phyloP scores from a whole-genome alignment of 2,888 invertebrate species.

The Thumatha senex region DNA sequence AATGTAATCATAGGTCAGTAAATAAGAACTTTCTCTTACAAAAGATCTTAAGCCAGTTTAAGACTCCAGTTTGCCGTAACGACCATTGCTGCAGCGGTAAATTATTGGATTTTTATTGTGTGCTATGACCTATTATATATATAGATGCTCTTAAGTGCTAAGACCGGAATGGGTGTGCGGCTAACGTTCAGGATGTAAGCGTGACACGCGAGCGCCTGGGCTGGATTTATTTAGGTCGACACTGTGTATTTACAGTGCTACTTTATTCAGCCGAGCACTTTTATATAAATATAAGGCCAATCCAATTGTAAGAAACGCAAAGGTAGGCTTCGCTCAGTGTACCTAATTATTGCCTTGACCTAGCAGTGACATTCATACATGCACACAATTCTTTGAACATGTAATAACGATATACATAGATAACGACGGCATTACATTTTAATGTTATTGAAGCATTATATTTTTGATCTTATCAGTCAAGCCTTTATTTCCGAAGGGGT shows the following conservation, averaged over 20 bases:
- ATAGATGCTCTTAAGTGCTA: too few species aligned
- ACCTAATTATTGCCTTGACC: not conserved
- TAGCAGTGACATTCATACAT: not conserved
- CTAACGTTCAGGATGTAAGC: conserved; percentile 20
- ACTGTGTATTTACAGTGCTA: conserved; percentile 22
- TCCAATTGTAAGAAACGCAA: not conserved
- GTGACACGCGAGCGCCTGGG: conserved; percentile 28
- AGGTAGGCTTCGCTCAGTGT: not conserved
- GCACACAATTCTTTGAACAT: not conserved
- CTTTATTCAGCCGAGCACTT: conserved; percentile 23
- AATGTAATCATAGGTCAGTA: conserved; percentile 19
- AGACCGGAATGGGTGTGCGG: conserved; percentile 33
- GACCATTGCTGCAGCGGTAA: conserved; percentile 16
- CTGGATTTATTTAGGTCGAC: conserved; percentile 31
- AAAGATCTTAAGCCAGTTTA: too few species aligned
- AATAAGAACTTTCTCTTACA: too few species aligned
- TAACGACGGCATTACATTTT: conserved; percentile 2
- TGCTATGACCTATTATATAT: too few species aligned
- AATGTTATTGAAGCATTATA: not conserved
- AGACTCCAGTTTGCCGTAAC: conserved; percentile 9
- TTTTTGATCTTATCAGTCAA: conserved; percentile 42
- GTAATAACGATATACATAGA: not conserved
- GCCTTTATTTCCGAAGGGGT: too few species aligned
- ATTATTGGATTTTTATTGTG: conserved; percentile 28
- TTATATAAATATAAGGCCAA: conserved; percentile 16